Conservation (phyloP, 1,140 invertebrate species). For the Calephelis nemesis region DNA sequence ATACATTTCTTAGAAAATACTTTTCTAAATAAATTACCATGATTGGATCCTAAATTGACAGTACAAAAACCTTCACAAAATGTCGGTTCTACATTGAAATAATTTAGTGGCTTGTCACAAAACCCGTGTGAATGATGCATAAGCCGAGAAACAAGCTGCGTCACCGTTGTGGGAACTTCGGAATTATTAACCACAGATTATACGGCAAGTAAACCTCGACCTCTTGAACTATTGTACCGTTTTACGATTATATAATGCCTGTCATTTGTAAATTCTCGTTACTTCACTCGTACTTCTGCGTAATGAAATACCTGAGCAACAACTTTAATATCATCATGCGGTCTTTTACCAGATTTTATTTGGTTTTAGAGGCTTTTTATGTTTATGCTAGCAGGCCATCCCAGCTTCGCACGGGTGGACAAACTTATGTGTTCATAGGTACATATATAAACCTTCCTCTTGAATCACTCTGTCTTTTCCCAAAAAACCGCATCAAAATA, state of each 20-base stretch:
- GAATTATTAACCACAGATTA: conserved; percentile 9
- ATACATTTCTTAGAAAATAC: no score
- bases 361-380: neutral
- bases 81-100: no score
- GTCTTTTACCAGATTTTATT: neutral
- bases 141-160: neutral
- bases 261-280: conserved; percentile 7
- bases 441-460: no score
- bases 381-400: no score
- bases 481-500: no score
- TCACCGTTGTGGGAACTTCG: neutral
- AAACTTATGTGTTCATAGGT: no score
- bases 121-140: neutral
- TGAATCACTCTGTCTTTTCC: no score
- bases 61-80: no score
- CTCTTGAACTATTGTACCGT: conserved; percentile 15
- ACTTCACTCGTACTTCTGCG: neutral
- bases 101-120: neutral
- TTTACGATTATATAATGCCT: conserved; percentile 1
- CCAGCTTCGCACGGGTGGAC: no score
- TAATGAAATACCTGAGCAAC: neutral
- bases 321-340: neutral
- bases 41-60: no score
- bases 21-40: no score
- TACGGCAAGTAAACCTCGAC: neutral